Evolutionary conservation across 2,113 vertebrate species (phyloP).

Genomic region (Oryzias curvinotus): DNA sequence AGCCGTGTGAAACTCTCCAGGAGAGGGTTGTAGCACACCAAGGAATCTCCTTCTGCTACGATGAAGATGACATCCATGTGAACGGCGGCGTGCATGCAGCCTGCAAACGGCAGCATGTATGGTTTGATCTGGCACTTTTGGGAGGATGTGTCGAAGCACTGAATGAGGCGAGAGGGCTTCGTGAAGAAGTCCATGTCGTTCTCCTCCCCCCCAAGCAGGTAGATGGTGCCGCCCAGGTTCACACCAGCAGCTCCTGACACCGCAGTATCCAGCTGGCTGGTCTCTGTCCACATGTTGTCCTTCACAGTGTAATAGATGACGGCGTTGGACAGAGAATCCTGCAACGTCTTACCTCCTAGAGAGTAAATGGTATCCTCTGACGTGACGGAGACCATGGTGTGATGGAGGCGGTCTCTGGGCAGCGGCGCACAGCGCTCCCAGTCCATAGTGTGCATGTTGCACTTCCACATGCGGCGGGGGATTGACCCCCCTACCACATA

Average conservation of each 20-base stretch:
- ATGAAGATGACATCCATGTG: conserved; percentile 98
- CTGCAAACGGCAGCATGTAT: conserved; percentile 92
- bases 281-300: conserved; percentile 97
- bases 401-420: conserved; percentile 93
- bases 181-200: conserved; percentile 99
- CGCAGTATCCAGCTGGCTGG: conserved; percentile 90
- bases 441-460: conserved; percentile 97
- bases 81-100: conserved; percentile 93
- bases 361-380: conserved; percentile 94
- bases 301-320: conserved; percentile 95
- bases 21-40: conserved; percentile 95
- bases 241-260: conserved; percentile 94
- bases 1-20: conserved; percentile 96
- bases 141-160: conserved; percentile 91
- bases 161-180: conserved; percentile 95
- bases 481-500: conserved; percentile 98
- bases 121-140: conserved; percentile 94
- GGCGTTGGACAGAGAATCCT: conserved; percentile 94
- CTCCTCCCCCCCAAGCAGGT: conserved; percentile 94
- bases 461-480: conserved; percentile 98
- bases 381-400: conserved; percentile 91
- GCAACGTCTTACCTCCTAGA: conserved; percentile 92
- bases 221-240: conserved; percentile 93
- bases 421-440: conserved; percentile 97
- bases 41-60: conserved; percentile 91